Percentiles rank a stretch among this genome's conserved stretches.
phyloP scores from a whole-genome alignment of 2,888 invertebrate species.

The Alloplasta piceator region DNA sequence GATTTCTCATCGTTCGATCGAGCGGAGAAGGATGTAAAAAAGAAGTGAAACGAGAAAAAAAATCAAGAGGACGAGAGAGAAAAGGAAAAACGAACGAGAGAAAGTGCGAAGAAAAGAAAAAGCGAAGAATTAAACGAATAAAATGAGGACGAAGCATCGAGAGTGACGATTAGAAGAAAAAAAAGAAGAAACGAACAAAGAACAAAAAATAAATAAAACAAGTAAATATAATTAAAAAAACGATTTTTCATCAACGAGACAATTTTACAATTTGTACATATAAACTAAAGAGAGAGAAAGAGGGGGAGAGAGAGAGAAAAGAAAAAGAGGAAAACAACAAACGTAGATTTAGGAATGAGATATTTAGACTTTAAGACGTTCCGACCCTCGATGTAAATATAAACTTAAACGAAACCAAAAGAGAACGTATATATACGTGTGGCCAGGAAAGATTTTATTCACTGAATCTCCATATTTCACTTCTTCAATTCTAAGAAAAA shows the following conservation, averaged over 20 bases:
- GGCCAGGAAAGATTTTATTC: conserved; percentile 55
- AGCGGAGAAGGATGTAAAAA: too few species aligned
- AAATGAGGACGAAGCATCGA: conserved; percentile 40
- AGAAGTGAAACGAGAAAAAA: conserved; percentile 5
- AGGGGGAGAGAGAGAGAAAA: conserved; percentile 38
- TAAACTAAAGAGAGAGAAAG: conserved; percentile 76
- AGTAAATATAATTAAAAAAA: conserved; percentile 67
- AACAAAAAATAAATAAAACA: conserved; percentile 57
- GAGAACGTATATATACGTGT: conserved; percentile 37
- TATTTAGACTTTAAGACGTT: conserved; percentile 58
- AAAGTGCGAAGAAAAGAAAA: background rate
- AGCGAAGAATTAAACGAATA: conserved; percentile 20
- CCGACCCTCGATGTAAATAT: conserved; percentile 63
- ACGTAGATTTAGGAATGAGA: conserved; percentile 59
- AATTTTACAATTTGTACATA: conserved; percentile 82
- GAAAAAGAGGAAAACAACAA: conserved; percentile 53
- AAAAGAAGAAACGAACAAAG: conserved; percentile 24
- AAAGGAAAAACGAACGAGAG: background rate
- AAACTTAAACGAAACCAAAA: conserved; percentile 29
- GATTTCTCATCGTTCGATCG: too few species aligned
- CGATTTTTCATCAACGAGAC: conserved; percentile 78
- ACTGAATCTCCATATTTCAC: conserved; percentile 63
- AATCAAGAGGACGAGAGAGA: background rate
- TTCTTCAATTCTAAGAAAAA: conserved; percentile 56
- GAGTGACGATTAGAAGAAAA: conserved; percentile 34